These are phyloP conservation scores for Syndactyla subalaris DNA, from an alignment of 2,797 vertebrate species.

Conservation along the genomic window DNA sequence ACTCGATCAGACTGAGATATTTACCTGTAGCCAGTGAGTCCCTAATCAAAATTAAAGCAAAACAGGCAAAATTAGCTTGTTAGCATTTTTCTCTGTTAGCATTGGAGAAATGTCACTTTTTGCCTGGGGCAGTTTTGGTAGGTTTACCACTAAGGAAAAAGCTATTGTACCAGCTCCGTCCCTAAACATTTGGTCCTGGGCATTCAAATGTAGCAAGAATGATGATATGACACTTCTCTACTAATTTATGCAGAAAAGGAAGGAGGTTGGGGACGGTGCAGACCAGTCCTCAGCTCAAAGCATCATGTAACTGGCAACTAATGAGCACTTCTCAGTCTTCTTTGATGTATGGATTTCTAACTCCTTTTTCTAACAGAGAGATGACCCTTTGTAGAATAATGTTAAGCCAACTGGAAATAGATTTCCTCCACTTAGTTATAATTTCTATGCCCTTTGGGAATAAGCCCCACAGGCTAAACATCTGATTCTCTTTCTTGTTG, in stretches of 20 bases:
- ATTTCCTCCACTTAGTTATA: neutral
- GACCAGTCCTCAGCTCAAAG: neutral
- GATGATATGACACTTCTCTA: conserved; percentile 36
- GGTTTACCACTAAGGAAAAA: conserved; percentile 26
- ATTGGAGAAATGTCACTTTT: conserved; percentile 61
- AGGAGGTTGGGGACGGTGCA: neutral
- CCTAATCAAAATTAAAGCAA: conserved; percentile 62
- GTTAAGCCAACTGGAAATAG: neutral
- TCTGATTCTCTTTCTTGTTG: neutral
- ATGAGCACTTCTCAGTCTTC: neutral
- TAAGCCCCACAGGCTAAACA: neutral
- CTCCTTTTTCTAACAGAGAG: neutral
- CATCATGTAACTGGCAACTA: neutral
- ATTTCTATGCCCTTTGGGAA: neutral
- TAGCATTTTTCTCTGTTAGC: conserved; percentile 56
- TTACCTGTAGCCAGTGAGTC: conserved; percentile 49
- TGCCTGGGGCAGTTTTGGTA: conserved; percentile 46
- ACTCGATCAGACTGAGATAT: conserved; percentile 35
- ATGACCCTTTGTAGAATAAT: neutral
- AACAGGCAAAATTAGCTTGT: conserved; percentile 57
- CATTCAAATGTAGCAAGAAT: conserved; percentile 14
- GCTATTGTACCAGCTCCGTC: neutral
- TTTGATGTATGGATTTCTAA: conserved; percentile 5
- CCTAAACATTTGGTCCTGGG: conserved; percentile 19
- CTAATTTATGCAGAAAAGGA: conserved; percentile 45